phyloP scores from a whole-genome alignment of 2,113 vertebrate genomes.

The Halichoerus grypus region DNA sequence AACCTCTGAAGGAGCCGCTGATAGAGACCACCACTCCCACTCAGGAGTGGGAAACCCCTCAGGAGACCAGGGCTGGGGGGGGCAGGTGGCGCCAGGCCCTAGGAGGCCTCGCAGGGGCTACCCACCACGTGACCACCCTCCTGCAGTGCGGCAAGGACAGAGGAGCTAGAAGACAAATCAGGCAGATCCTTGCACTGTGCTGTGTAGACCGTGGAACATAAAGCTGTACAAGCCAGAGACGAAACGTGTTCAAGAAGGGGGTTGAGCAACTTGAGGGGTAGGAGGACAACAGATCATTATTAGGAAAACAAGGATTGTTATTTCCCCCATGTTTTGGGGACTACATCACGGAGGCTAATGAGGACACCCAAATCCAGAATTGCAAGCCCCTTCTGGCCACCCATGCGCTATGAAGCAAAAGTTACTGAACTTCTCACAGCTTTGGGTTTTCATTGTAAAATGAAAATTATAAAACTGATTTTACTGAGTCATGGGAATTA shows the following conservation, averaged over 20 bases:
- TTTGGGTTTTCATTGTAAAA: not conserved
- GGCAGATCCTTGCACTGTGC: not conserved
- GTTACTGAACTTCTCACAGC: not conserved
- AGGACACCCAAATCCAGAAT: not conserved
- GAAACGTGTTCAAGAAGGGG: not conserved
- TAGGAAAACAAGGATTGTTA: not conserved
- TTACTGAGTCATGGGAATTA: not conserved
- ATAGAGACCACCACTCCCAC: not conserved
- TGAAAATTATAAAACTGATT: not conserved
- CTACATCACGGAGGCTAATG: rapidly evolving
- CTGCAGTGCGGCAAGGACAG: rapidly evolving
- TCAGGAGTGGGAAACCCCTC: not conserved
- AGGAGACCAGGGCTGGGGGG: not conserved
- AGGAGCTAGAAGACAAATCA: not conserved
- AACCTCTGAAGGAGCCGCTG: no score
- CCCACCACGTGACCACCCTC: rapidly evolving
- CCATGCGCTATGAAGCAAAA: no score
- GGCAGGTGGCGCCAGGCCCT: not conserved
- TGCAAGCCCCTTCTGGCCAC: not conserved
- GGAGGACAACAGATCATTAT: not conserved
- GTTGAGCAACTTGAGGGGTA: not conserved
- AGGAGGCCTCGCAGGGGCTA: not conserved
- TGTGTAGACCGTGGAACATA: not conserved
- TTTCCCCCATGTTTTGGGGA: not conserved
- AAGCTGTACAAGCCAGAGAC: not conserved